Base-by-base conservation (phyloP, 2,888 invertebrate species). In the Julus scandinavius region DNA sequence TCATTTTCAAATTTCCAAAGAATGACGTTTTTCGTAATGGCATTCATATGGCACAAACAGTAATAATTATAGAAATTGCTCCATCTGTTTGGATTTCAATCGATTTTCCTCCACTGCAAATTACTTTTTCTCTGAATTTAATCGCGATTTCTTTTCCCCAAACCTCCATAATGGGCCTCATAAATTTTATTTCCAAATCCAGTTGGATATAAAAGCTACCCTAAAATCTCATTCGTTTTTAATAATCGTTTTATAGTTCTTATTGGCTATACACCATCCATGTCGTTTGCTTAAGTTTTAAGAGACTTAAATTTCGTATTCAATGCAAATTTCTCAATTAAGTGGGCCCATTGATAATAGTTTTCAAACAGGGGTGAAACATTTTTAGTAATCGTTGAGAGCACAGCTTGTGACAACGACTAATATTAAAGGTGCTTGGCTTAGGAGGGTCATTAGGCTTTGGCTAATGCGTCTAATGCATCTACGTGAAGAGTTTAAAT, bases 351-450 rank as follows among this genome's bases (percentile, higher is more conserved):
- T 80, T 80, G 80, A 80, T 80, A 80, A 29, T 80, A 80, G 80
- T 80, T 80, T 80, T 80, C 80, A 38, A 80, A 80, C 80, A 80
- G 38, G 80, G 80, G 80, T 80, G 80, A 80, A 80, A 80, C 80
- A 80, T 38, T 80, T 80, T 80, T 38, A 80, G 80, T 80, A 80
- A 80, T 80, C 80, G 80, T 29, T 80, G 80, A 11, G 80, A 85
- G 50, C 85, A 13, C 85, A 85, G 85, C 85, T 85, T 85, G 85
- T 85, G 85, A 40, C 45, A 85, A 85, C 50, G 85, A 50, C 50
- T 85, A n/a, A 45, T 85, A 85, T 85, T 49, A 85, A 85, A 85
- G 85, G 85, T 85, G 85, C 85, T 85, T 85, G 45, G 50, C 85
- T 85, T 85, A 50, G n/a, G 85, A 85, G 45, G 50, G 85, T 85